These are phyloP conservation scores for Odocoileus hemionus DNA, from an alignment of 2,113 vertebrate species.

Conservation along the genomic window DNA sequence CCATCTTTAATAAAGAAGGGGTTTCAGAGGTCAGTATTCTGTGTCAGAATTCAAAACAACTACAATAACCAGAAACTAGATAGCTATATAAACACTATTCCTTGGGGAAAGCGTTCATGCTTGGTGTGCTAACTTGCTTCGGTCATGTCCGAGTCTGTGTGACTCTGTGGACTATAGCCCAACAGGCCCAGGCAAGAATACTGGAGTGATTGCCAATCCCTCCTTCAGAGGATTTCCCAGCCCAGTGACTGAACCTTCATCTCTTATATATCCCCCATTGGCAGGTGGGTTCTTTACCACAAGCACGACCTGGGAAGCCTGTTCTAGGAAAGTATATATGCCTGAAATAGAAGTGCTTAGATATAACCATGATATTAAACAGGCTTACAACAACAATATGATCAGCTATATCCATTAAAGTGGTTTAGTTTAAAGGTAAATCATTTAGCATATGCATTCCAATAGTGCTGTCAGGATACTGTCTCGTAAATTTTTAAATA, in stretches of 20 bases:
- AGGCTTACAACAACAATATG: background rate
- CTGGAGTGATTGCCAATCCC: background rate
- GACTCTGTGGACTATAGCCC: background rate
- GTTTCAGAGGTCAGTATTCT: conserved; percentile 50
- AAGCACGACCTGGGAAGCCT: background rate
- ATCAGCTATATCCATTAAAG: background rate
- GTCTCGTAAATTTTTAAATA: background rate
- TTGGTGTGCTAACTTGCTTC: background rate
- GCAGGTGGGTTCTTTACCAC: background rate
- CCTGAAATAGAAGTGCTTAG: conserved; percentile 44
- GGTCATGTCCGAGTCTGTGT: background rate
- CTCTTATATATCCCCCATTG: background rate
- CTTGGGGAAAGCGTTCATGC: background rate
- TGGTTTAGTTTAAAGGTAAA: background rate
- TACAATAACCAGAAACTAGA: conserved; percentile 52
- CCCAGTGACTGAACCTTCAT: background rate
- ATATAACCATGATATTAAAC: conserved; percentile 45
- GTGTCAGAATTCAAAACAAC: conserved; percentile 65
- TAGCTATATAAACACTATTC: conserved; percentile 39
- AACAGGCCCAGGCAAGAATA: background rate
- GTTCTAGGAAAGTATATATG: background rate
- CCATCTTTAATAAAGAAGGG: conserved; percentile 46
- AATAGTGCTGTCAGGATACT: background rate
- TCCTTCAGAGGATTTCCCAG: background rate
- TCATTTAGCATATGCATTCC: background rate